Evolutionary conservation across 2,797 vertebrate genomes (phyloP).

Genomic region (Phalloptychus januarius): DNA sequence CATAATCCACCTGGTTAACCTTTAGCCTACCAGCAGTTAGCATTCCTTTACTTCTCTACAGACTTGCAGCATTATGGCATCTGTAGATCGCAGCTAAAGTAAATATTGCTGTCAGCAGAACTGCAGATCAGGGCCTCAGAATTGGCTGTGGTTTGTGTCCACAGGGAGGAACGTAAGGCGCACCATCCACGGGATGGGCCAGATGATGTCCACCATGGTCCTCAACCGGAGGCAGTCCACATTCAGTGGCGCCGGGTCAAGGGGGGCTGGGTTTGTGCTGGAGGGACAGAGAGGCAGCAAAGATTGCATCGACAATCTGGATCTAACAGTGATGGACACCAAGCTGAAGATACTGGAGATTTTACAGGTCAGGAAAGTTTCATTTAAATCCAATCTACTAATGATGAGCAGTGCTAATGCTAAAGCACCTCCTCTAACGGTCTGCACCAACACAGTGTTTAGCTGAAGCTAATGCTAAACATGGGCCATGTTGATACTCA

Average conservation of each 20-base stretch:
- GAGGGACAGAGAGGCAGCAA: slow-evolving; percentile 86
- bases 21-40: not conserved
- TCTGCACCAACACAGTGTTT: too few species aligned
- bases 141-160: not conserved
- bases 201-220: slow-evolving; percentile 99
- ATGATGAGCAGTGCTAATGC: too few species aligned
- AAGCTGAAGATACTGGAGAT: slow-evolving; percentile 98
- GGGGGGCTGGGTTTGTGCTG: slow-evolving; percentile 54
- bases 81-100: too few species aligned
- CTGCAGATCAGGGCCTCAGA: not conserved
- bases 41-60: not conserved
- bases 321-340: slow-evolving; percentile 97
- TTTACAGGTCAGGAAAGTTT: slow-evolving; percentile 83
- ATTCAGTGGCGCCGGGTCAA: slow-evolving; percentile 79
- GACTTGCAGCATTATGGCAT: not conserved
- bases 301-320: slow-evolving; percentile 88
- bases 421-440: too few species aligned
- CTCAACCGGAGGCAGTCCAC: slow-evolving; percentile 93
- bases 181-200: slow-evolving; percentile 96
- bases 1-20: too few species aligned
- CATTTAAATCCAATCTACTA: not conserved
- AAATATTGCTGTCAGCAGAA: not conserved
- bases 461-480: too few species aligned
- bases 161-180: slow-evolving; percentile 92
- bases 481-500: too few species aligned